Evolutionary conservation across 2,888 invertebrate species (phyloP).

Genomic region (Limnephilus lunatus): DNA sequence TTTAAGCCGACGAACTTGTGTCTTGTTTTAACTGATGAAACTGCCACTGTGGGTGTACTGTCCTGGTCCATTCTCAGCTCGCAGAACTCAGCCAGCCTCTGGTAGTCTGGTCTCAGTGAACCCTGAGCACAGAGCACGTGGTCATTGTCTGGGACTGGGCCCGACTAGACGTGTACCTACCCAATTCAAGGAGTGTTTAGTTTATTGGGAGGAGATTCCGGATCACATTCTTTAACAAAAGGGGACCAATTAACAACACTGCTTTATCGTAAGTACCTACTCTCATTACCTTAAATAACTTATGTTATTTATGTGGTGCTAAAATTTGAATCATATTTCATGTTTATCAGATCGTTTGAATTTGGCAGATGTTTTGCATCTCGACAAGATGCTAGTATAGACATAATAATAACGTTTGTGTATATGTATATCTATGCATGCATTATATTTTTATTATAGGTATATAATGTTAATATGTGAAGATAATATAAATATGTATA

Average conservation of each 20-base stretch:
- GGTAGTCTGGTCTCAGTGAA: not conserved
- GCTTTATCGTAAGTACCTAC: not conserved
- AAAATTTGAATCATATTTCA: too few relatives aligned
- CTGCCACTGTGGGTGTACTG: constrained; percentile 20
- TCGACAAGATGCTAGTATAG: too few relatives aligned
- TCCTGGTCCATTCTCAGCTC: not conserved
- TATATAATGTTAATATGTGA: too few relatives aligned
- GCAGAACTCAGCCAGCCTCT: not conserved
- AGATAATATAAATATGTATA: too few relatives aligned
- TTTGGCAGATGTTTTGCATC: not conserved
- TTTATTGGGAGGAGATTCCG: not conserved
- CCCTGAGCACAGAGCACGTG: constrained; percentile 26
- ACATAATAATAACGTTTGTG: too few relatives aligned
- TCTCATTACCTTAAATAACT: not conserved
- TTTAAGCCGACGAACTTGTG: not conserved
- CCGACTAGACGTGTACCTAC: not conserved
- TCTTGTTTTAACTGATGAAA: not conserved
- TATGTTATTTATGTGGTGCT: not conserved
- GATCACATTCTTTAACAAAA: not conserved
- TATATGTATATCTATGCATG: too few relatives aligned
- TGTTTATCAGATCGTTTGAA: not conserved
- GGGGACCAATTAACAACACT: not conserved
- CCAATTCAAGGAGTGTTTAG: not conserved
- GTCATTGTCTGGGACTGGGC: constrained; percentile 30
- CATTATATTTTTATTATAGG: too few relatives aligned